Evolutionary conservation across 2,113 vertebrate genomes (phyloP).

Genomic region (Recurvirostra avosetta): DNA sequence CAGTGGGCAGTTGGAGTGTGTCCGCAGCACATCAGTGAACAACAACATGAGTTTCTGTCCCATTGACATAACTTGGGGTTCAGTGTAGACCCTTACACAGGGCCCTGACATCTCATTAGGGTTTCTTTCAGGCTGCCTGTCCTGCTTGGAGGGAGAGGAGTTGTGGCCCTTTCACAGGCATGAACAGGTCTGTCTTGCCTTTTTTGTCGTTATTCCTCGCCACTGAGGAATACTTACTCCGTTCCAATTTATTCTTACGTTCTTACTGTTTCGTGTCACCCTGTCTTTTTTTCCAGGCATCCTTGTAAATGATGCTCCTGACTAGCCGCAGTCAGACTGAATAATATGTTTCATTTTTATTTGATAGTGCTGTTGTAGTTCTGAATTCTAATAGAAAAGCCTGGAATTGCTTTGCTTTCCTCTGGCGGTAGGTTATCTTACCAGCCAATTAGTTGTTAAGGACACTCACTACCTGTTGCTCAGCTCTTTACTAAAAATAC

Average conservation of each 20-base stretch:
- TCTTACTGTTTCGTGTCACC: neutral
- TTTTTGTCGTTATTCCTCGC: neutral
- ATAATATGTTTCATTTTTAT: neutral
- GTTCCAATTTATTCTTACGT: neutral
- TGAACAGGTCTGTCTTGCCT: neutral
- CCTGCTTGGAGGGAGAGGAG: neutral
- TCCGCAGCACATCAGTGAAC: neutral
- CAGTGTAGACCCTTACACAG: neutral
- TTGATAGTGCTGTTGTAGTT: neutral
- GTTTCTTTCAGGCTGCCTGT: neutral
- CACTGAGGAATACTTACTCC: neutral
- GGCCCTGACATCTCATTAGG: neutral
- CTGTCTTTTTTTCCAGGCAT: neutral
- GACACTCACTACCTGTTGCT: neutral
- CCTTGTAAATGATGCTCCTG: neutral
- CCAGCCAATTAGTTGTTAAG: neutral
- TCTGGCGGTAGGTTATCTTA: neutral
- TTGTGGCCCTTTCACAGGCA: neutral
- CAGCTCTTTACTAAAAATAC: neutral
- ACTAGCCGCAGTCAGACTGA: neutral
- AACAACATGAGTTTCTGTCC: neutral
- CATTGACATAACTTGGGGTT: fast-evolving
- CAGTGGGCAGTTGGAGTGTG: neutral
- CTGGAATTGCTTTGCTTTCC: neutral
- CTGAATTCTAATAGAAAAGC: neutral